Evolutionary conservation across 1,140 invertebrate species (phyloP), one percentile per base, ranked within the genome.

Genomic region (Pseudomyrmex concolor): DNA sequence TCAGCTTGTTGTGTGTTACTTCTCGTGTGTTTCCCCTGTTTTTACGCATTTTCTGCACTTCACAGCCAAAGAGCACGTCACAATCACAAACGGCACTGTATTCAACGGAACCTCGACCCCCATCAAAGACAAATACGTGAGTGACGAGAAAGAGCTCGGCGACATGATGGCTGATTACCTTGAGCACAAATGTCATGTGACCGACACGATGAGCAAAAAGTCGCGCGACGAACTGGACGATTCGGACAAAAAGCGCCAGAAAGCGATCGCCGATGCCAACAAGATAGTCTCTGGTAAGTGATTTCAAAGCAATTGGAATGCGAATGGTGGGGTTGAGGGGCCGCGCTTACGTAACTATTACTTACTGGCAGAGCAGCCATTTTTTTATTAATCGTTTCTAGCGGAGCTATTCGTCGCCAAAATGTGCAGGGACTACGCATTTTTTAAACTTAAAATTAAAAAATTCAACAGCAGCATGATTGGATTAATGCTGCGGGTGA

Each of bases 41-140:
- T 80, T 80, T 80, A 80, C 12, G 54, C 85, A 34, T 64, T 64
- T 91, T 92, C 84, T 92, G 92, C 93, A 94, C 93, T 92, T 89
- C 90, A 93, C 93, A 94, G 93, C 91, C 74, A 93, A 92, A 91
- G 92, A 93, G 92, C 94, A 94, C 91, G 86, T 93, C 89, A 93
- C 93, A 85, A 94, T 94, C 90, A 94, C 93, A 89, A 94, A 94
- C 89, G 93, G 93, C 91, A 94, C 93, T 92, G 90, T 93, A 89
- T 92, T 93, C 92, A 94, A 94, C 90, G 93, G 93, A 89, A 94
- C 94, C 91, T 94, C 94, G 90, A 94, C 93, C 90, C 94, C 94
- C 73, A 92, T 94, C 90, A 94, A 94, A 94, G 91, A 94, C 86
- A 94, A 94, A 92, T 94, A 94, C 86, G 93, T 91, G 81, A 92